Conservation (phyloP, 35 echinoderm and acorn worm genomes). For the Patiria miniata region DNA sequence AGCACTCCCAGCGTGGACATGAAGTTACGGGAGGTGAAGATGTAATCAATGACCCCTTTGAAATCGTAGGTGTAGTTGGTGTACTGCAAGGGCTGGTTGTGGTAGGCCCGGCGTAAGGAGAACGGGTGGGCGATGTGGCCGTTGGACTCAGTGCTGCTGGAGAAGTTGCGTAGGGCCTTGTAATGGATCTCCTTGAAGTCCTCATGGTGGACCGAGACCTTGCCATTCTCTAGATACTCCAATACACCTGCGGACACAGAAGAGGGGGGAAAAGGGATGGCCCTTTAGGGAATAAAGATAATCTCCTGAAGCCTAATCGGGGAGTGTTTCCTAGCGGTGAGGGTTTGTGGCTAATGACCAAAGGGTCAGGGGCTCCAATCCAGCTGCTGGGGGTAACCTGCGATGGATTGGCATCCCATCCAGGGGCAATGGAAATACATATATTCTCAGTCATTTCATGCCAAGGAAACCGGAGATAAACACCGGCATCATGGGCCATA, state of each 20-base stretch:
- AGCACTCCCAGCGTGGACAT: constrained; percentile 78
- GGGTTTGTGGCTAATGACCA: too few species aligned
- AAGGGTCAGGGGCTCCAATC: too few species aligned
- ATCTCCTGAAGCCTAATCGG: too few species aligned
- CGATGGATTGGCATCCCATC: too few species aligned
- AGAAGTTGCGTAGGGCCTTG: constrained; percentile 85
- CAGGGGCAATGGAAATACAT: too few species aligned
- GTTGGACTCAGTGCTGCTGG: constrained; percentile 73
- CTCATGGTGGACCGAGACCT: constrained; percentile 73
- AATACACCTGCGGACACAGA: constrained; percentile 69
- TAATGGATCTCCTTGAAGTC: constrained; percentile 99
- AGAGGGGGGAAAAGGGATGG: neutral
- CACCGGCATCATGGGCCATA: too few species aligned
- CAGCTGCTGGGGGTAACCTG: too few species aligned
- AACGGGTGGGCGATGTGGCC: constrained; percentile 86
- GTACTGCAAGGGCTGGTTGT: constrained; percentile 81
- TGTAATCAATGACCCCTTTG: constrained; percentile 97
- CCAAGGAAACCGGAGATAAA: too few species aligned
- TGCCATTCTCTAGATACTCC: constrained; percentile 85
- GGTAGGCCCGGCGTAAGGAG: constrained; percentile 73
- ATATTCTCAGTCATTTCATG: too few species aligned
- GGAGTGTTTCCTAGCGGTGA: too few species aligned
- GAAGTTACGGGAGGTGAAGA: constrained; percentile 71
- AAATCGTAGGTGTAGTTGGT: constrained; percentile 97
- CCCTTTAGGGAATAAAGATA: neutral